Evolutionary conservation across 92 coral and sea anemone genomes (phyloP), one percentile per base, ranked within the genome.

Genomic region (Montipora capitata): DNA sequence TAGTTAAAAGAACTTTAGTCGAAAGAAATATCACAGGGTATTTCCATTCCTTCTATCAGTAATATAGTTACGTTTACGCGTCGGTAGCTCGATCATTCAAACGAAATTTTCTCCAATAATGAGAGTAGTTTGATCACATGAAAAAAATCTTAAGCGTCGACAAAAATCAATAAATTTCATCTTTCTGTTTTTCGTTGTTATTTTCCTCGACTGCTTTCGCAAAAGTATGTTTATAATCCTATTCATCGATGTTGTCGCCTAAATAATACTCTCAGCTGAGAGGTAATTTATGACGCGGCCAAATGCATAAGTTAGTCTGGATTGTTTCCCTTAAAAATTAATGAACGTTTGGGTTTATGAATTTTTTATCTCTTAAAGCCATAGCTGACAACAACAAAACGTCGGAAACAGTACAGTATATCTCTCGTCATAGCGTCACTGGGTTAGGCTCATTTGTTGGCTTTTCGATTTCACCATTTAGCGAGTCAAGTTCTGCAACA

Each of bases 51-150:
- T 27, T 27, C 35, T 27, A 27, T 27, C 35, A 27, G 35, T 27
- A 27, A 27, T 27, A 27, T 27, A 27, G 0, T n/a, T n/a, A n/a
- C n/a, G n/a, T 27, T 27, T 27, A 27, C 2, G 35, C 42, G 63
- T 1, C 7, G 12, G 44, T 59, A 68, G 14, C 76, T 17, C 51
- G 54, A 12, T 58, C 61, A 80, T 51, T n/a, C 38, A 80, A 80
- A 67, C 66, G 40, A 15, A 65, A 80, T 80, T 81, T 52, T n/a
- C 56, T n/a, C 85, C 76, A 40, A 67, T 54, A 5, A 63, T 10
- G 85, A 66, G 3, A 35, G 0, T 35, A 20, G 64, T 27, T 27
- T 27, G 35, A 27, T 27, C 35, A 27, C 1, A 1, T 27, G 35
- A 27, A 27, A 27, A 27, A 27, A 27, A 27, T 1, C 35, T 27